These are phyloP conservation scores for Leptobrachium leishanense DNA, from an alignment of 2,113 vertebrate genomes.

Conservation along the genomic window DNA sequence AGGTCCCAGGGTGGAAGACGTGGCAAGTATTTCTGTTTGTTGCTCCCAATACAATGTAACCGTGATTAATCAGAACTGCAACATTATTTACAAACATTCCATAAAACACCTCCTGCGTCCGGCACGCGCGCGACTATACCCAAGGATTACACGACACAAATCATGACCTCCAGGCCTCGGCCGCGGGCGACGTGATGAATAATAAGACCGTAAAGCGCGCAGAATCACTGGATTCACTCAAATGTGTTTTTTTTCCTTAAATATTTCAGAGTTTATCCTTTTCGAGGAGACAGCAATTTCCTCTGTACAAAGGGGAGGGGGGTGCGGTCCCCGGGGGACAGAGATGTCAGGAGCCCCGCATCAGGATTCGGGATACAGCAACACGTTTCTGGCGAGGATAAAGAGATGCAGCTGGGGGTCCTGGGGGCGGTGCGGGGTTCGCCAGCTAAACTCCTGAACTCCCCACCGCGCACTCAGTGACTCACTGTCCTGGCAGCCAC, in stretches of 20 bases:
- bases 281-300: conserved; percentile 24
- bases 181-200: too few species aligned
- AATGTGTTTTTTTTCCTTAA: background rate
- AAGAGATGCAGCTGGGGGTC: background rate
- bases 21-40: too few species aligned
- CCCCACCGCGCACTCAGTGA: background rate
- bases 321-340: background rate
- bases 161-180: too few species aligned
- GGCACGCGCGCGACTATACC: too few species aligned
- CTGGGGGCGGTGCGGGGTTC: background rate
- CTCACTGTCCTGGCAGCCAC: background rate
- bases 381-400: background rate
- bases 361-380: background rate
- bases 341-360: background rate
- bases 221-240: background rate
- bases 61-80: too few species aligned
- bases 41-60: too few species aligned
- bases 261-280: background rate
- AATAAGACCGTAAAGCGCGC: too few species aligned
- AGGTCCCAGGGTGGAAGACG: too few species aligned
- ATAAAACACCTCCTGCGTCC: too few species aligned
- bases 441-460: conserved; percentile 22
- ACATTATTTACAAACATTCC: too few species aligned
- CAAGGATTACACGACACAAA: too few species aligned
- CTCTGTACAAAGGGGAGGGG: background rate